These are phyloP conservation scores for Takifugu ocellatus DNA, from an alignment of 2,797 vertebrate genomes.

Conservation along the genomic window DNA sequence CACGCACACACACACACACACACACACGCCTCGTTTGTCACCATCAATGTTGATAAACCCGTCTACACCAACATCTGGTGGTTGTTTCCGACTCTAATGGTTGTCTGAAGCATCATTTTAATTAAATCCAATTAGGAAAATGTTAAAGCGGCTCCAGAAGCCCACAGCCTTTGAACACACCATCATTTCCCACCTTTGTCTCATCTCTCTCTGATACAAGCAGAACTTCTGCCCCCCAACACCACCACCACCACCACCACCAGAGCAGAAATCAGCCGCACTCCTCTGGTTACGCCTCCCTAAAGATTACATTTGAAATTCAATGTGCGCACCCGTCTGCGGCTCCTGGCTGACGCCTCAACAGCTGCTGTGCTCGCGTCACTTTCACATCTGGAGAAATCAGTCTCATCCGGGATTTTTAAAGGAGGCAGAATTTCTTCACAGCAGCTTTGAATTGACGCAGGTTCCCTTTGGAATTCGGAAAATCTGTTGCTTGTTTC, in stretches of 20 bases:
- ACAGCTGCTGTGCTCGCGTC: slow-evolving; percentile 35
- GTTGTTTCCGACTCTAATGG: slow-evolving; percentile 30
- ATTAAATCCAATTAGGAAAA: slow-evolving; percentile 32
- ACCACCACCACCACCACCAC: too few species aligned
- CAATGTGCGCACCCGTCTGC: slow-evolving; percentile 53
- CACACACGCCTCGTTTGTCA: slow-evolving; percentile 14
- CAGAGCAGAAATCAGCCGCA: too few species aligned
- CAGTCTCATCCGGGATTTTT: too few species aligned
- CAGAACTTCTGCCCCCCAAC: background rate
- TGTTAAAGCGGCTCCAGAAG: slow-evolving; percentile 1
- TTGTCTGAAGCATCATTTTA: slow-evolving; percentile 27
- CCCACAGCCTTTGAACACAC: slow-evolving; percentile 9
- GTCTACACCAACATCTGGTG: slow-evolving; percentile 67
- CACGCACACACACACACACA: slow-evolving; percentile 13
- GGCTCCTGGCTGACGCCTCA: slow-evolving; percentile 39
- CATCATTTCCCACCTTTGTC: background rate
- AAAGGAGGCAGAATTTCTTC: too few species aligned
- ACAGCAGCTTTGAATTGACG: too few species aligned
- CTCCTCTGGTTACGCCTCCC: too few species aligned
- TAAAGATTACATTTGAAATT: slow-evolving; percentile 32
- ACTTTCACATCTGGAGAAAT: background rate
- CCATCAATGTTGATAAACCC: slow-evolving; percentile 51
- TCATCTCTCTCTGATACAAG: slow-evolving; percentile 8
- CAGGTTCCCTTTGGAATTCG: background rate
- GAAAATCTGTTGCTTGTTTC: background rate